Base-by-base conservation (phyloP, 2,888 invertebrate species). In the Apodemia duryi region DNA sequence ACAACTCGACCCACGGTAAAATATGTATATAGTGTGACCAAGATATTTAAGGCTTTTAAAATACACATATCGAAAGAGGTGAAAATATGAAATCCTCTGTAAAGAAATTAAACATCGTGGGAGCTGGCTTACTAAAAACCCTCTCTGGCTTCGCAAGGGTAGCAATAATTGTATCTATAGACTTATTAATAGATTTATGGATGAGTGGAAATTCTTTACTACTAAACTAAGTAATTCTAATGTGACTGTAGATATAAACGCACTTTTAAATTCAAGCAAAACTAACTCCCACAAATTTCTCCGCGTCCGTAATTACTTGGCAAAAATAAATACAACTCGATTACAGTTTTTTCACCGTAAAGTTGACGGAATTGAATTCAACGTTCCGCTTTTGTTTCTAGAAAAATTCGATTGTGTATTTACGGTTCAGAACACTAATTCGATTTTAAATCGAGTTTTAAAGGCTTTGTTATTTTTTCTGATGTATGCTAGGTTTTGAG, bases 261-360 rank as follows among this genome's bases (percentile, higher is more conserved):
- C n/a, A n/a, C 62, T 28, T 46, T 6, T 63, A 70, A 68, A 64
- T 66, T 63, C 52, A 66, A 69, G 60, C 65, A 38, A 67, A 71
- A 67, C 66, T 64, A 70, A 69, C 69, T 68, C 65, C 61, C 67
- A 57, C 62, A 68, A 67, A 52, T 60, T 60, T 60, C 66, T 68
- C 67, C 66, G 68, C 64, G 66, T 57, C 60, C 60, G 70, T 71
- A 71, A 73, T 73, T 73, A 70, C 70, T 71, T 64, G 65, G 64
- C 49, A 67, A 73, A 73, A 69, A 68, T 67, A 72, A 71, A 71
- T 63, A 70, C 65, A 66, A 67, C 67, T 70, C 68, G 65, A 71
- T 70, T 70, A 67, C 65, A 68, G 66, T 61, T 66, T 69, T 71
- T 70, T 64, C 63, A 54, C 61, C 38, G 51, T 21, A 65, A 67